A percentile compares a stretch with the other conserved stretches of the same genome.
Evolutionary conservation across 2,113 vertebrate genomes (phyloP).

Genomic region (Dipodomys stephensi): DNA sequence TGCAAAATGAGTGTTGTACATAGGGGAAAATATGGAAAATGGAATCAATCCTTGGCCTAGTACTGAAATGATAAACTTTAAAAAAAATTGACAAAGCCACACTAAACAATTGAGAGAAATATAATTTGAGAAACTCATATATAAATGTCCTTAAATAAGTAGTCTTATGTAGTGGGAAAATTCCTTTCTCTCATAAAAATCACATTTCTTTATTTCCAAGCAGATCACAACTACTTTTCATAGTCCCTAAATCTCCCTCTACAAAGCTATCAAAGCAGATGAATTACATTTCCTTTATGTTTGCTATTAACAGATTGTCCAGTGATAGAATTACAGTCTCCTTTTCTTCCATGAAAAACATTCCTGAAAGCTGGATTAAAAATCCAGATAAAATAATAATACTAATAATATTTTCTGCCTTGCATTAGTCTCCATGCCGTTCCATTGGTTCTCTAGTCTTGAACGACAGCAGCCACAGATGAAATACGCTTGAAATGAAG

Average conservation of each 20-base stretch:
- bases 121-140: slow-evolving; percentile 8
- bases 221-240: slow-evolving; percentile 75
- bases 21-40: neutral
- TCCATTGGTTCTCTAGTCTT: slow-evolving; percentile 85
- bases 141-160: neutral
- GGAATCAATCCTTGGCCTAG: neutral
- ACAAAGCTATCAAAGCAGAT: slow-evolving; percentile 84
- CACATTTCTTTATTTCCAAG: slow-evolving; percentile 74
- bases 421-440: slow-evolving; percentile 81
- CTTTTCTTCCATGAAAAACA: slow-evolving; percentile 86
- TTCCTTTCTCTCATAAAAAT: slow-evolving; percentile 78
- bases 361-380: slow-evolving; percentile 86
- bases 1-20: neutral
- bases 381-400: slow-evolving; percentile 85
- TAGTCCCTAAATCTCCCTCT: slow-evolving; percentile 79
- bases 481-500: slow-evolving; percentile 86
- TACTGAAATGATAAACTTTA: neutral
- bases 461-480: slow-evolving; percentile 84
- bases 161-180: slow-evolving; percentile 71
- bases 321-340: slow-evolving; percentile 84
- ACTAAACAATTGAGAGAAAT: neutral
- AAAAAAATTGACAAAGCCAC: neutral
- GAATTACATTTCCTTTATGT: slow-evolving; percentile 85
- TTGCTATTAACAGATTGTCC: slow-evolving; percentile 87
- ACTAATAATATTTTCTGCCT: slow-evolving; percentile 84